These are phyloP conservation scores for Pardalotus punctatus DNA, from an alignment of 2,113 vertebrate species.

Conservation along the genomic window DNA sequence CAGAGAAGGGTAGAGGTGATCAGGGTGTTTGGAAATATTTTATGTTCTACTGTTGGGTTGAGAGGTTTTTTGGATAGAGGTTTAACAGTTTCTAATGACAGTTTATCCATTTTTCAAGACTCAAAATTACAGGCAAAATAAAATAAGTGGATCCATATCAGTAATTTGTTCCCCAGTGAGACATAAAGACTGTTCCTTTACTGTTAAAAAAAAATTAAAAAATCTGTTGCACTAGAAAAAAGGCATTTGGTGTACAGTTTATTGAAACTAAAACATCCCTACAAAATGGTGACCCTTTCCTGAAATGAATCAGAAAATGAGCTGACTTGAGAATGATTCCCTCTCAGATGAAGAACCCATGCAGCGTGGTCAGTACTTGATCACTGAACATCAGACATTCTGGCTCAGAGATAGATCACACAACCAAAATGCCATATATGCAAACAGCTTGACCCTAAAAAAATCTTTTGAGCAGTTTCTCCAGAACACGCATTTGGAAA, in stretches of 20 bases:
- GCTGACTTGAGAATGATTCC: neutral
- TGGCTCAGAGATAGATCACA: neutral
- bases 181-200: neutral
- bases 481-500: neutral
- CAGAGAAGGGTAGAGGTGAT: neutral
- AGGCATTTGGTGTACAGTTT: neutral
- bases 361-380: neutral
- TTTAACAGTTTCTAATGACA: neutral
- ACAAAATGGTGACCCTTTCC: neutral
- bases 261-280: neutral
- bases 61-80: neutral
- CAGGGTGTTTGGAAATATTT: neutral
- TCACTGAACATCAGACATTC: neutral
- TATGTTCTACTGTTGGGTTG: neutral
- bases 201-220: neutral
- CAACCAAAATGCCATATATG: neutral
- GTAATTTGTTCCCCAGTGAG: neutral
- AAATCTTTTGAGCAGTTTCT: neutral
- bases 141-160: neutral
- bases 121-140: neutral
- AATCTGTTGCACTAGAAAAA: neutral
- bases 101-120: neutral
- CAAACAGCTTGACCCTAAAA: neutral
- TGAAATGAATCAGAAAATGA: neutral
- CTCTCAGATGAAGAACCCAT: neutral